phyloP scores from a whole-genome alignment of 2,888 invertebrate genomes.

The Epirrhoe alternata region DNA sequence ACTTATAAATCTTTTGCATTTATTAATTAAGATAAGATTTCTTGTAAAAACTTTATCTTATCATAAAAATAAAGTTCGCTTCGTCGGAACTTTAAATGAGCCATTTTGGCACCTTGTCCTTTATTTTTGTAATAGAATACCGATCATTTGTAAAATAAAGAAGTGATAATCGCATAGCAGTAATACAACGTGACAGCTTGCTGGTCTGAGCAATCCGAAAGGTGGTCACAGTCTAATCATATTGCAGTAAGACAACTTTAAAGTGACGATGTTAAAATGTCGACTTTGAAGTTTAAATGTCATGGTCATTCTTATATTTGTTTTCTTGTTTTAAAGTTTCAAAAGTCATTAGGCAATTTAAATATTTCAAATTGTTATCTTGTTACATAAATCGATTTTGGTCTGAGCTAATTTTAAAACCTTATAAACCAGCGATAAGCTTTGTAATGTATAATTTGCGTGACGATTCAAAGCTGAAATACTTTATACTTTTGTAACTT shows the following conservation, averaged over 20 bases:
- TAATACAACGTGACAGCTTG: slow-evolving; percentile 58
- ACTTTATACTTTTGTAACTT: neutral
- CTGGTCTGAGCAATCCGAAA: slow-evolving; percentile 50
- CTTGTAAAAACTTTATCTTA: neutral
- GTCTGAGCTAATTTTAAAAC: no score
- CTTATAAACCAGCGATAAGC: no score
- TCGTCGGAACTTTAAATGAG: slow-evolving; percentile 22
- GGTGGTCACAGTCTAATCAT: slow-evolving; percentile 37
- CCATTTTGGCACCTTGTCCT: slow-evolving; percentile 35
- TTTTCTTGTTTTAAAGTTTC: no score
- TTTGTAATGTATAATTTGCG: neutral
- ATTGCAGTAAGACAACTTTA: slow-evolving; percentile 46
- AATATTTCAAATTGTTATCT: no score
- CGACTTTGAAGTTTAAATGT: no score
- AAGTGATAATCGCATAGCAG: slow-evolving; percentile 53
- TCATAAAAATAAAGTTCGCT: slow-evolving; percentile 25
- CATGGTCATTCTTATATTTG: no score
- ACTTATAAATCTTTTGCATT: no score
- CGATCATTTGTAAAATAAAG: slow-evolving; percentile 44
- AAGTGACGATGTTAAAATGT: no score
- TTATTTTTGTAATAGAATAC: slow-evolving; percentile 55
- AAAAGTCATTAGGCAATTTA: no score
- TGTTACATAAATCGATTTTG: no score
- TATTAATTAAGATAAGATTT: neutral
- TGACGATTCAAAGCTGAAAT: neutral